Evolutionary conservation across 1,140 invertebrate genomes (phyloP).

Genomic region (Euwallacea similis): DNA sequence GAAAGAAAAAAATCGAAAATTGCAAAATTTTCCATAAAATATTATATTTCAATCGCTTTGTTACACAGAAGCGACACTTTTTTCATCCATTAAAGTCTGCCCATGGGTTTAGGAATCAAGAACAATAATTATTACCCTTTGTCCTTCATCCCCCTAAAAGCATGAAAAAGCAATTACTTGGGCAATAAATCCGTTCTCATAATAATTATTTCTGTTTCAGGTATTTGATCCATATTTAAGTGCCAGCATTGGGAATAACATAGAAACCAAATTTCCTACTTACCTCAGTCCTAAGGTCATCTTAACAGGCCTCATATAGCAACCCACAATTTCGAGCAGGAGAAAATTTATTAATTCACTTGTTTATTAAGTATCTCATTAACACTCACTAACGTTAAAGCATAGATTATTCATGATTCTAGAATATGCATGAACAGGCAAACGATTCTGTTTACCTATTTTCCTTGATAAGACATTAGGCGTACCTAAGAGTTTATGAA

Average conservation of each 20-base stretch:
- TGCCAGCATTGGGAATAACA: background rate
- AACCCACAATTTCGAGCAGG: background rate
- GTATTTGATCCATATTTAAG: background rate
- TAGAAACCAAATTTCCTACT: background rate
- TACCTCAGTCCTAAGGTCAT: background rate
- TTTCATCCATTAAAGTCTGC: too few relatives aligned
- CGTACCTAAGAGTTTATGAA: background rate
- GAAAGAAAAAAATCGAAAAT: too few relatives aligned
- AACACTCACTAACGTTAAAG: background rate
- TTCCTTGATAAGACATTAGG: background rate
- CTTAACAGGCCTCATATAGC: background rate
- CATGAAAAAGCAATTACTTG: constrained; percentile 4
- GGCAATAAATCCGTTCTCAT: background rate
- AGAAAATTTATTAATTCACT: too few relatives aligned
- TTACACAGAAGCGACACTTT: too few relatives aligned
- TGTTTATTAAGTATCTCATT: background rate
- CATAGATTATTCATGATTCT: constrained; percentile 17
- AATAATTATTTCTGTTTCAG: background rate
- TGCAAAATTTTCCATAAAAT: too few relatives aligned
- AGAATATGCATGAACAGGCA: constrained; percentile 27
- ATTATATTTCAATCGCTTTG: too few relatives aligned
- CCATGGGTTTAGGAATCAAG: too few relatives aligned
- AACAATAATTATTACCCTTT: too few relatives aligned
- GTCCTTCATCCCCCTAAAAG: background rate
- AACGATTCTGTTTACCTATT: constrained; percentile 17